Evolutionary conservation across 1,140 invertebrate species (phyloP).

Genomic region (Trichogramma pretiosum): DNA sequence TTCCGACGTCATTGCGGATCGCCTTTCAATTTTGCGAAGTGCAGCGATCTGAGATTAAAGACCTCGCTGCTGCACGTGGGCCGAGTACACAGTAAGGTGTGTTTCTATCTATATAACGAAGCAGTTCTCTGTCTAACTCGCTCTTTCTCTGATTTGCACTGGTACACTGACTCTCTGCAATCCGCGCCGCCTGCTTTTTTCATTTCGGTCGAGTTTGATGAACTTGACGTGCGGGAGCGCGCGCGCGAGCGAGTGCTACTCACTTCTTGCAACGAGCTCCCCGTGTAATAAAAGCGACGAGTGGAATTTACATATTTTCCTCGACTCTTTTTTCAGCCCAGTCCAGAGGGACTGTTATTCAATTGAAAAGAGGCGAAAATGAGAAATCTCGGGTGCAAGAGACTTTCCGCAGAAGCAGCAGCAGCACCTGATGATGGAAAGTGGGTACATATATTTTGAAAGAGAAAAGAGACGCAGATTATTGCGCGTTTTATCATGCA

Average conservation of each 20-base stretch:
- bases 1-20: no score
- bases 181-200: constrained; percentile 2
- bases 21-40: constrained; percentile 27
- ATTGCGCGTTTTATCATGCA: no score
- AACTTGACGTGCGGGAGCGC: background rate
- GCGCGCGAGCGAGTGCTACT: background rate
- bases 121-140: no score
- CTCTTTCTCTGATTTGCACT: no score
- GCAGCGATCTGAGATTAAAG: constrained; percentile 16
- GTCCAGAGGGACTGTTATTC: background rate
- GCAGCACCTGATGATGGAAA: no score
- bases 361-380: constrained; percentile 2
- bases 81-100: background rate
- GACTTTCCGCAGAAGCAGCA: no score
- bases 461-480: no score
- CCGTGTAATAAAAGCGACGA: constrained; percentile 9
- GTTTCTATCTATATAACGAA: no score
- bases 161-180: background rate
- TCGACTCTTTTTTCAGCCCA: background rate
- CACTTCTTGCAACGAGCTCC: background rate
- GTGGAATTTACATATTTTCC: constrained; percentile 11
- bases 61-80: background rate
- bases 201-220: constrained; percentile 13
- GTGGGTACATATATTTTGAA: no score
- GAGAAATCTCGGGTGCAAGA: background rate